Base-by-base conservation (phyloP, 2,113 vertebrate species). In the Sisor rabdophorus region DNA sequence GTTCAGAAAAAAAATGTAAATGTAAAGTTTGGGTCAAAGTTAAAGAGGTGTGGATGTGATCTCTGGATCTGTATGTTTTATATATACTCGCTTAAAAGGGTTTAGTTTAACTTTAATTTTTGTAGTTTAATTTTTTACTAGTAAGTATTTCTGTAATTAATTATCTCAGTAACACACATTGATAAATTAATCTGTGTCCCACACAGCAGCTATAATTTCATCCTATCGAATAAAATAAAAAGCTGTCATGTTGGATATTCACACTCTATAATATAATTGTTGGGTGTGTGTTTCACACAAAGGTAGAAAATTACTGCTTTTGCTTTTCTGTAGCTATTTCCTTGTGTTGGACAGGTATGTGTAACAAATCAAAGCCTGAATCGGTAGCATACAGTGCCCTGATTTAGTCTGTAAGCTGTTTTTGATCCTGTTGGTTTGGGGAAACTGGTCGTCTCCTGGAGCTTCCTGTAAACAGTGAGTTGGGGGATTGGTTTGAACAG, bases 241-340 rank as follows among this genome's bases (percentile, higher is more conserved):
- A 22, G 40, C 61, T 65, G 36, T 65, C 36, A 65, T 20, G 20
- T 3, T 13, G 20, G 36, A 40, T 65, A 65, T 65, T 65, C 47
- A 24, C 40, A 47, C n/a, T 16, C 40, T 65, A 47, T 47, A 65
- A 65, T 47, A 47, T 65, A 65, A 65, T 65, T 65, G 24, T 47
- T 24, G 40, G 63, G 40, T 65, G 36, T 64, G 11, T 15, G 63
- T n/a, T 64, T 64, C 36, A 64, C 61, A 40, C 61, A 47, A 47
- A 65, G 40, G 40, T 65, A 13, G n/a, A 47, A 65, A 65, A 47
- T 65, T 65, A 65, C 11, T 44, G 61, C 36, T 65, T 65, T 32
- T 64, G 11, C 10, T 12, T 63, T n/a, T 64, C 28, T 64, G 40
- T n/a, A 65, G n/a, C 36, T 65, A 24, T 15, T 65, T 13, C 6